phyloP scores from a whole-genome alignment of 2,888 invertebrate genomes.

The Metellina segmentata region DNA sequence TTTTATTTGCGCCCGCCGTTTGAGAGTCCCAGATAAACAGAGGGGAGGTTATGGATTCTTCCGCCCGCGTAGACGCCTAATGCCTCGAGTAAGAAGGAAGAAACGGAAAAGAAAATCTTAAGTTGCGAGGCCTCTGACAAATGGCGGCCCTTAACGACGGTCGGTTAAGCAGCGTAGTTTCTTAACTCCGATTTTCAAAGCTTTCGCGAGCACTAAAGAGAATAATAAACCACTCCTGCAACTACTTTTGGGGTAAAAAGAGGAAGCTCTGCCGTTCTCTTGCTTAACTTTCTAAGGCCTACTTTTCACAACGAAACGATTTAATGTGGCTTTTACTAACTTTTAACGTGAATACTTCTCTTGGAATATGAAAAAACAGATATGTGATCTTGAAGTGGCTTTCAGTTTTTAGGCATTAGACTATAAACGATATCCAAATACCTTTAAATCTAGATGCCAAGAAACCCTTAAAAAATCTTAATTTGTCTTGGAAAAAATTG shows the following conservation, averaged over 20 bases:
- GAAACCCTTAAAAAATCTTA: too few species aligned
- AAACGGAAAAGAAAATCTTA: constrained; percentile 9
- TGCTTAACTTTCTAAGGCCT: too few species aligned
- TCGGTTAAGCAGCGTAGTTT: constrained; percentile 58
- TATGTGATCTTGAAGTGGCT: too few species aligned
- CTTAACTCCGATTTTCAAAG: constrained; percentile 67
- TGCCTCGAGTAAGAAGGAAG: constrained; percentile 51
- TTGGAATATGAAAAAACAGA: too few species aligned
- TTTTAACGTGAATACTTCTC: too few species aligned
- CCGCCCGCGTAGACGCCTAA: constrained; percentile 60
- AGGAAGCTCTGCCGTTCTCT: neutral
- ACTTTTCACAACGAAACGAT: too few species aligned
- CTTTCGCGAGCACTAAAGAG: constrained; percentile 18
- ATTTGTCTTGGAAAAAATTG: too few species aligned
- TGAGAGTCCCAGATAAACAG: constrained; percentile 72
- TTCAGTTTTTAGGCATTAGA: too few species aligned
- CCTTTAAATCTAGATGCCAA: too few species aligned
- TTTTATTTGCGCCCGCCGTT: constrained; percentile 75
- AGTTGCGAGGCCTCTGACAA: constrained; percentile 50
- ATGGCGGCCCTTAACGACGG: constrained; percentile 67
- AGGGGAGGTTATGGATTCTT: constrained; percentile 68
- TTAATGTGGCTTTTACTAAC: too few species aligned
- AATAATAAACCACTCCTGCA: constrained; percentile 5
- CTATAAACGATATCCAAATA: too few species aligned
- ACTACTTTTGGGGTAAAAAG: neutral